A percentile compares a stretch with the other conserved stretches of the same genome.
Conservation (phyloP, 2,888 invertebrate species). For the Tenthredo livida region DNA sequence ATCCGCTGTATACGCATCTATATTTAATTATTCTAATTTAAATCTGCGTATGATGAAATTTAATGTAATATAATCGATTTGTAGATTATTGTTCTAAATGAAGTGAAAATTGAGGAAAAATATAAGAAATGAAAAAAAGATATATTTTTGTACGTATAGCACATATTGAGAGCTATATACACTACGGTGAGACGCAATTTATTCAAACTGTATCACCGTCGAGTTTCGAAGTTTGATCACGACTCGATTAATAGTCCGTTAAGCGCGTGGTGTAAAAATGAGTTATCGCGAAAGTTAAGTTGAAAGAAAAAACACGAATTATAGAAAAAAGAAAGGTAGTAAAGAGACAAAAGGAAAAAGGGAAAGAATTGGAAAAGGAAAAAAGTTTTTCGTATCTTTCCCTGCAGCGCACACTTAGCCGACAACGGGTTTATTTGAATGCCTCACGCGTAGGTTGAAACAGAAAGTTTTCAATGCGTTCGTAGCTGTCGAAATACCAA, state of each 20-base stretch:
- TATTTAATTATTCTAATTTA: neutral
- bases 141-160: neutral
- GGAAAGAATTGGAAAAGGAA: neutral
- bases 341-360: neutral
- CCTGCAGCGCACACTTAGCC: neutral
- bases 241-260: slow-evolving; percentile 41
- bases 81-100: neutral
- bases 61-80: neutral
- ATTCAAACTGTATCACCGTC: slow-evolving; percentile 40
- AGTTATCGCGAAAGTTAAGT: slow-evolving; percentile 13
- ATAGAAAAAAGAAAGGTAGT: neutral
- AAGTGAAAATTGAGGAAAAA: neutral
- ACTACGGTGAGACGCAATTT: neutral
- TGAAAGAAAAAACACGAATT: neutral
- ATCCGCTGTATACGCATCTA: neutral
- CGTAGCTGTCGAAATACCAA: slow-evolving; percentile 14
- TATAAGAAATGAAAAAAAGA: neutral
- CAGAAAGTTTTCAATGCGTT: slow-evolving; percentile 10
- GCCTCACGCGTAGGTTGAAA: slow-evolving; percentile 5
- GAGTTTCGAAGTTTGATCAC: slow-evolving; percentile 47
- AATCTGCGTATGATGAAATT: neutral
- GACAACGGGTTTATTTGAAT: slow-evolving; percentile 2
- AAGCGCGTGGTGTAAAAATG: slow-evolving; percentile 41
- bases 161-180: neutral
- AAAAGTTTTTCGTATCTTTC: slow-evolving; percentile 1